phyloP scores from a whole-genome alignment of 2,797 vertebrate species.

The Euthynnus affinis region DNA sequence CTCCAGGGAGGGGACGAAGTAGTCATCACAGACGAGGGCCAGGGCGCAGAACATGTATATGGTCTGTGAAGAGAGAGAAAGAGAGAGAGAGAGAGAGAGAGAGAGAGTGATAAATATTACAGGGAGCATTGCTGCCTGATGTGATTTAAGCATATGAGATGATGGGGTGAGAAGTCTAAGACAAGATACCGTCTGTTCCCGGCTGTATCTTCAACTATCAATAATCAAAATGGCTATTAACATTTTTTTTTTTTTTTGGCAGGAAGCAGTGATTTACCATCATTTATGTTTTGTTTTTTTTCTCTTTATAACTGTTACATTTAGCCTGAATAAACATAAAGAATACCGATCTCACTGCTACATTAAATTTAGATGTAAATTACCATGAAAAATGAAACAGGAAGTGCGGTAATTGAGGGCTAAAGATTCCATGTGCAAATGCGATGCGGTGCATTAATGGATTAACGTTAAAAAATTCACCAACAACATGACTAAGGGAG shows the following conservation, averaged over 20 bases:
- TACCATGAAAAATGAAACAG: constrained; percentile 34
- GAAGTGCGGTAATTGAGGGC: constrained; percentile 25
- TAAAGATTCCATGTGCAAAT: constrained; percentile 25
- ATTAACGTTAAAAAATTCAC: constrained; percentile 42
- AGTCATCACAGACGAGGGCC: constrained; percentile 96
- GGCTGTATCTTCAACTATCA: neutral
- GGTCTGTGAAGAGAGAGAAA: constrained; percentile 83
- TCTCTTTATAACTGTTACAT: neutral
- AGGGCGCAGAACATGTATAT: constrained; percentile 97
- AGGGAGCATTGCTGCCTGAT: constrained; percentile 5
- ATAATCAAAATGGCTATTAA: neutral
- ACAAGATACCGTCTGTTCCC: neutral
- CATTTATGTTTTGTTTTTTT: no score
- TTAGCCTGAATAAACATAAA: neutral
- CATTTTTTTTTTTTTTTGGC: no score
- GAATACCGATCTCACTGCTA: neutral
- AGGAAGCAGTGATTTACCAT: neutral
- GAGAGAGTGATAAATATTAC: constrained; percentile 40
- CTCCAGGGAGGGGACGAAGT: constrained; percentile 96
- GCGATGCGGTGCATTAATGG: constrained; percentile 32
- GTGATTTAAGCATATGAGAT: constrained; percentile 16
- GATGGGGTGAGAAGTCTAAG: neutral
- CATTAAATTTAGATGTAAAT: constrained; percentile 47
- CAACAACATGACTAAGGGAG: constrained; percentile 15
- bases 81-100: constrained; percentile 48